These are phyloP conservation scores for Dasypolia templi DNA, from an alignment of 2,888 invertebrate species.

Conservation along the genomic window DNA sequence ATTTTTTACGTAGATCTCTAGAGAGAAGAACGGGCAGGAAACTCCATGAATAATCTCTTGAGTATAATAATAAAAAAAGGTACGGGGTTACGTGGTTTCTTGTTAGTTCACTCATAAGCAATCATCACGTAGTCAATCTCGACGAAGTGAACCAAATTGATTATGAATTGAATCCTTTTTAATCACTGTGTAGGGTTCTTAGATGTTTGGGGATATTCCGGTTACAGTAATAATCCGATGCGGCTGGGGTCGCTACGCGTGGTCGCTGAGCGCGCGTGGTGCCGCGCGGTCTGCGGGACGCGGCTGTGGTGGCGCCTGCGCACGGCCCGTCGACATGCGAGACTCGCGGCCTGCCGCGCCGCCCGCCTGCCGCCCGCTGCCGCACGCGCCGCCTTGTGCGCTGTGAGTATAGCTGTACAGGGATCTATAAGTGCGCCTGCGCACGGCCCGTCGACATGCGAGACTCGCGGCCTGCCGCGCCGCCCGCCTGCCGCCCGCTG, in stretches of 20 bases:
- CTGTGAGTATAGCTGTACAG: slow-evolving; percentile 90
- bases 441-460: background rate
- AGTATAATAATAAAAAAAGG: background rate
- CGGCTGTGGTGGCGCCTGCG: slow-evolving; percentile 83
- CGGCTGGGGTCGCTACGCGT: slow-evolving; percentile 98
- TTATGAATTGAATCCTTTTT: background rate
- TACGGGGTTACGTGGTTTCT: background rate
- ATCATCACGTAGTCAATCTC: background rate
- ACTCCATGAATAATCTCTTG: background rate
- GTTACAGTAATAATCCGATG: slow-evolving; percentile 95
- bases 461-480: background rate
- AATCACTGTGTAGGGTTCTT: background rate
- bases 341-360: slow-evolving; percentile 79
- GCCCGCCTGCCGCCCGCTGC: slow-evolving; percentile 75
- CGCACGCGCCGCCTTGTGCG: slow-evolving; percentile 92
- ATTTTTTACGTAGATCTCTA: background rate
- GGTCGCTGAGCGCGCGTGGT: slow-evolving; percentile 97
- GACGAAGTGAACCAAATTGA: background rate
- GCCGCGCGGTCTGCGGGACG: slow-evolving; percentile 95
- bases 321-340: slow-evolving; percentile 84
- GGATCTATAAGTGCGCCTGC: background rate
- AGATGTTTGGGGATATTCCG: background rate
- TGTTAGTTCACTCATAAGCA: background rate
- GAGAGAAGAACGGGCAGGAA: background rate
- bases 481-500: slow-evolving; percentile 8